Evolutionary conservation across 2,113 vertebrate genomes (phyloP), one percentile per base, ranked within the genome.

Genomic region (Proterorhinus semilunaris): DNA sequence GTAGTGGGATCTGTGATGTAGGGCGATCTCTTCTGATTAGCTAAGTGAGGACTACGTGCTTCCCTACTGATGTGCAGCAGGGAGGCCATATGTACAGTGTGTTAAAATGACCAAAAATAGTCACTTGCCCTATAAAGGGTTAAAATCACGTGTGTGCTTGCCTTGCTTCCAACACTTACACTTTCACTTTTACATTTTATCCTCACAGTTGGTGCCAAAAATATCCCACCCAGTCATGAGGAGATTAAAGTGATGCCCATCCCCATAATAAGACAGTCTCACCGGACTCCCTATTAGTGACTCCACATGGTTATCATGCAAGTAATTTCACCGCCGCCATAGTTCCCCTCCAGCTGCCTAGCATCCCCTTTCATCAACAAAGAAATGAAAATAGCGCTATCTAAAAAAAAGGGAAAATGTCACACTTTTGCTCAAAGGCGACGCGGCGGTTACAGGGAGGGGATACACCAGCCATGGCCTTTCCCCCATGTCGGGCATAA

Each of bases 401-500:
- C 10, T 47, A 79, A 51, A 59, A 8, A 43, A 65, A 70, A 36
- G 27, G 27, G 27, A 59, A 71, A 85, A 86, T 81, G 79, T 82
- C 75, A 84, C 62, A 58, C 49, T 70, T 73, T 72, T 72, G 52
- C 79, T 83, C 73, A 79, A 66, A 69, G 73, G 7, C 17, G 65
- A 83, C 65, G 69, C 71, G 50, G 77, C 67, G 62, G 55, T 77
- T 83, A 36, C 4, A 49, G 36, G 62, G 44, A 69, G 65, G 27
- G 76, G 76, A 81, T 80, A 79, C 66, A 55, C 70, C 63, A 69
- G 69, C 70, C 51, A n/a, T 59, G 67, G 75, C 78, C 73, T 82
- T 87, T 63, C 71, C 70, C 21, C 27, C 80, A 86, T 80, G 71
- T 78, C 70, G 63, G 21, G 80, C 72, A 68, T 79, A 88, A 87